These are phyloP conservation scores for Orthosia gothica DNA, from an alignment of 2,888 invertebrate genomes.

Conservation along the genomic window DNA sequence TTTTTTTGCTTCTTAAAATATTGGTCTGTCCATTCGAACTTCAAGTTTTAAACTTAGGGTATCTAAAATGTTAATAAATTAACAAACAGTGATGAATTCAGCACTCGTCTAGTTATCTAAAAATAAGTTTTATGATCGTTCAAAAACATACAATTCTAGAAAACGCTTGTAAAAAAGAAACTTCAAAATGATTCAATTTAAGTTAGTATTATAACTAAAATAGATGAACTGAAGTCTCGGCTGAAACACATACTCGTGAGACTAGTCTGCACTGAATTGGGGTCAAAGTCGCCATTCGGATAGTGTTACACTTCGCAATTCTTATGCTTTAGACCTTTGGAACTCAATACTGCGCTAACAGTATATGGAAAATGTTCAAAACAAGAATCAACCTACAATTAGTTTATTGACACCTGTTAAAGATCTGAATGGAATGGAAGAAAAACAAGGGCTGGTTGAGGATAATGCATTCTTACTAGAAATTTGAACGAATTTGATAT, in stretches of 20 bases:
- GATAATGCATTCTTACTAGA: too few relatives aligned
- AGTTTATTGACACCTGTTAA: too few relatives aligned
- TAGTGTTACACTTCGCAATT: slow-evolving; percentile 61
- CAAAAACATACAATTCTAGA: not conserved
- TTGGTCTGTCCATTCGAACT: not conserved
- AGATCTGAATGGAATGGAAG: not conserved
- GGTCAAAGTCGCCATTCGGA: slow-evolving; percentile 81
- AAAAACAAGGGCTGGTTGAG: not conserved
- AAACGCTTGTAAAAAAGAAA: too few relatives aligned
- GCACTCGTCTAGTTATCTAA: not conserved
- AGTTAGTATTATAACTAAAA: slow-evolving; percentile 51
- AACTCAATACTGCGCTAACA: not conserved
- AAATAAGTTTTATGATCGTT: not conserved
- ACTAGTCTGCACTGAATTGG: slow-evolving; percentile 72
- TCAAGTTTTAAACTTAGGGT: not conserved
- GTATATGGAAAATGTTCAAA: not conserved
- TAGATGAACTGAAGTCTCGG: slow-evolving; percentile 73
- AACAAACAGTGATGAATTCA: not conserved
- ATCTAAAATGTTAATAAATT: not conserved
- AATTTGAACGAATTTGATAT: too few relatives aligned
- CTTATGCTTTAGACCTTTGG: slow-evolving; percentile 43
- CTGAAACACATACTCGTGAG: slow-evolving; percentile 82
- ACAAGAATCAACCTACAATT: not conserved
- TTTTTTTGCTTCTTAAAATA: not conserved
- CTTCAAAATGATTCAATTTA: not conserved